A percentile compares a stretch with the other conserved stretches of the same genome.
phyloP scores from a whole-genome alignment of 2,113 vertebrate genomes.

The Fregata magnificens region DNA sequence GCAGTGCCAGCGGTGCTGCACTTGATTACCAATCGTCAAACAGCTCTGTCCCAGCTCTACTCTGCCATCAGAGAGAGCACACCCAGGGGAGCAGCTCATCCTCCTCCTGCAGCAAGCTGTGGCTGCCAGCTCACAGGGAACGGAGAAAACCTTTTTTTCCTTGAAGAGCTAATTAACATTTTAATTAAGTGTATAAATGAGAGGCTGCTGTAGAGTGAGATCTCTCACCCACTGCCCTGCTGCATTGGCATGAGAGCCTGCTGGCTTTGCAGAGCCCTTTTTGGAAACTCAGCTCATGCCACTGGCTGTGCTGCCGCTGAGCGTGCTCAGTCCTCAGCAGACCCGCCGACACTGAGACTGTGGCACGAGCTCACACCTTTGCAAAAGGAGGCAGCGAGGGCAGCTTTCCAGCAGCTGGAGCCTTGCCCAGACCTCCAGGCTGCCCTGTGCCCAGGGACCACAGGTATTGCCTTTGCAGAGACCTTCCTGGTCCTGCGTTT shows the following conservation, averaged over 20 bases:
- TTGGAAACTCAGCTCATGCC: neutral
- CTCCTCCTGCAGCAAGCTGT: rapidly evolving
- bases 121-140: neutral
- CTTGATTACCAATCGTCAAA: neutral
- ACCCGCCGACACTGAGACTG: neutral
- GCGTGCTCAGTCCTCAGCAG: neutral
- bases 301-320: rapidly evolving
- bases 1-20: neutral
- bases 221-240: neutral
- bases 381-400: neutral
- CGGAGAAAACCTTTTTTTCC: neutral
- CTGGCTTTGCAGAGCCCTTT: neutral
- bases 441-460: rapidly evolving
- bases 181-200: neutral
- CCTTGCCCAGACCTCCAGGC: neutral
- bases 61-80: neutral
- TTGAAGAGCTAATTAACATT: neutral
- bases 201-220: neutral
- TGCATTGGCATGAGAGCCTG: rapidly evolving
- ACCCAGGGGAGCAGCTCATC: neutral
- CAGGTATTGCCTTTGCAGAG: neutral
- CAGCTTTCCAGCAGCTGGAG: neutral
- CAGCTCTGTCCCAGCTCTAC: neutral
- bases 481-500: rapidly evolving
- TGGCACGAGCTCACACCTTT: neutral